Conservation (phyloP, 1,140 invertebrate genomes). For the Goniozus legneri region DNA sequence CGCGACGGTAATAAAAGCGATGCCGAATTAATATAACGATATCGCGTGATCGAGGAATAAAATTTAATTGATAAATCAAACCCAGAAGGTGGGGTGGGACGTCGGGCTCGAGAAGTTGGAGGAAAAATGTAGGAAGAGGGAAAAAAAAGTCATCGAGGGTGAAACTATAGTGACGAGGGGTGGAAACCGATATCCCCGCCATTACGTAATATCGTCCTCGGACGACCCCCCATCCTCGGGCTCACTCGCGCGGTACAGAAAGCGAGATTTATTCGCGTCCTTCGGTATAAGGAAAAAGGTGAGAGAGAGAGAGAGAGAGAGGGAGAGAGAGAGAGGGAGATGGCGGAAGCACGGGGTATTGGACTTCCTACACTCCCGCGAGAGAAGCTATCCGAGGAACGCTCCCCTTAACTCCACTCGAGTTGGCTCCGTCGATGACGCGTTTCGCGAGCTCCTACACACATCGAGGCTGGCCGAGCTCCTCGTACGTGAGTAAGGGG, state of each 20-base stretch:
- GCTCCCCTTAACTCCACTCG: constrained; percentile 34
- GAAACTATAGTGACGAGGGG: constrained; percentile 16
- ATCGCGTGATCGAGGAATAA: too few species aligned
- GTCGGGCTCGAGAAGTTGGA: too few species aligned
- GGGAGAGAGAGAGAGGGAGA: constrained; percentile 13
- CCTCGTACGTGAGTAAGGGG: too few species aligned
- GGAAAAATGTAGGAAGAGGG: too few species aligned
- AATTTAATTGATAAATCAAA: too few species aligned
- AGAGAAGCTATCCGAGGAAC: constrained; percentile 24
- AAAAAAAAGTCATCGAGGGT: too few species aligned
- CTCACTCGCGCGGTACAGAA: constrained; percentile 12
- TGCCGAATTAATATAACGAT: too few species aligned
- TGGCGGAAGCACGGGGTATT: constrained; percentile 44
- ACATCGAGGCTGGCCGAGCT: too few species aligned
- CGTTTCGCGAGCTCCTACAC: too few species aligned
- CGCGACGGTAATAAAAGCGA: too few species aligned
- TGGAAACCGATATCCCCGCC: constrained; percentile 24
- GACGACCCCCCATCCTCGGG: constrained; percentile 29
- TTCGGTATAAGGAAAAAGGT: too few species aligned
- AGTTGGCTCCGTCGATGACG: constrained; percentile 26
- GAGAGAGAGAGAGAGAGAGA: constrained; percentile 1
- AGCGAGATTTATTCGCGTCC: constrained; percentile 14
- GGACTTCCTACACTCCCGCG: constrained; percentile 39
- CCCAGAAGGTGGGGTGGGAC: too few species aligned
- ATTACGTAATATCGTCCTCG: constrained; percentile 45